A percentile compares a stretch with the other conserved stretches of the same genome.
These are phyloP conservation scores for Pao palembangensis DNA, from an alignment of 2,113 vertebrate genomes.

Conservation along the genomic window DNA sequence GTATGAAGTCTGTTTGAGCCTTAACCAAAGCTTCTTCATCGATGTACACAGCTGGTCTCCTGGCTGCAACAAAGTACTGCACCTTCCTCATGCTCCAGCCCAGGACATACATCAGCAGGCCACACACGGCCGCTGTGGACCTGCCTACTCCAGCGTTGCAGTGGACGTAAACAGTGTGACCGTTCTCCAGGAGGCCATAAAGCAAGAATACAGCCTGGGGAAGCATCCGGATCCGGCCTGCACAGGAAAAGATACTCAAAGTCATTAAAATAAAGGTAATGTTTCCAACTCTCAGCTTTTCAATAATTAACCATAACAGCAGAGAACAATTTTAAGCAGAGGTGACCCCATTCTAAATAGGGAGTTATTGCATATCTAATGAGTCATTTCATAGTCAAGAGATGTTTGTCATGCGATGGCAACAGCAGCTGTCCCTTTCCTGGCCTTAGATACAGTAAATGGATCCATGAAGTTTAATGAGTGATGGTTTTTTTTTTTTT, in stretches of 20 bases:
- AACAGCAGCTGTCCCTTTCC: too few relatives aligned
- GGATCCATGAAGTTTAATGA: too few relatives aligned
- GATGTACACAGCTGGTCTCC: conserved; percentile 87
- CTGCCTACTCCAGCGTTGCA: conserved; percentile 95
- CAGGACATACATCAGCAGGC: conserved; percentile 87
- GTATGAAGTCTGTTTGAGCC: conserved; percentile 84
- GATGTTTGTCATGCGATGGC: too few relatives aligned
- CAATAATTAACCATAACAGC: too few relatives aligned
- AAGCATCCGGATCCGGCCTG: conserved; percentile 90
- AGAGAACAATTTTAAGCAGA: too few relatives aligned
- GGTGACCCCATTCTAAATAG: too few relatives aligned
- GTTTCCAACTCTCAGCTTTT: too few relatives aligned
- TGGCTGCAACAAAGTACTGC: conserved; percentile 86
- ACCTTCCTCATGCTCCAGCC: conserved; percentile 88
- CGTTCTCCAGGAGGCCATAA: conserved; percentile 86
- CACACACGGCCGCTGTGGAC: conserved; percentile 87
- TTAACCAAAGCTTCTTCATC: conserved; percentile 86
- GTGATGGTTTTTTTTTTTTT: not conserved
- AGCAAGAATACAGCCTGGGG: conserved; percentile 93
- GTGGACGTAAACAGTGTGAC: conserved; percentile 92
- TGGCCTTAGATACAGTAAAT: too few relatives aligned
- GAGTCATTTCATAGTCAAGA: not conserved
- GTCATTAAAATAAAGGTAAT: not conserved
- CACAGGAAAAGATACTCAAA: conserved; percentile 1
- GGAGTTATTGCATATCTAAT: not conserved